A percentile compares a stretch with the other conserved stretches of the same genome.
phyloP scores from a whole-genome alignment of 2,888 invertebrate genomes.

The Diaprepes abbreviatus region DNA sequence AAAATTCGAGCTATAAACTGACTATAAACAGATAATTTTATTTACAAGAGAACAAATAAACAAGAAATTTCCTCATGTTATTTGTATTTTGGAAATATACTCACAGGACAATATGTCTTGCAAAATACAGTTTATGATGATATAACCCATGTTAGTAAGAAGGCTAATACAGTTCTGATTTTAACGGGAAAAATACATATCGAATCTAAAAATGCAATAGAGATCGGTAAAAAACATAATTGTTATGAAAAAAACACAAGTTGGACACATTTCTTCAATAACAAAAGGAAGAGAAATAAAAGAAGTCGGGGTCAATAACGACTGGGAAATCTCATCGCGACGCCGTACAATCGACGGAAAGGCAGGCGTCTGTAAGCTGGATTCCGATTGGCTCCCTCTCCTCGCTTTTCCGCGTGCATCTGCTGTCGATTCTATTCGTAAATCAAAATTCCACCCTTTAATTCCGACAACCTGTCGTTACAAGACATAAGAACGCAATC shows the following conservation, averaged over 20 bases:
- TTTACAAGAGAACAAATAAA: too few relatives aligned
- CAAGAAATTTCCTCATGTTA: too few relatives aligned
- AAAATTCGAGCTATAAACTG: too few relatives aligned
- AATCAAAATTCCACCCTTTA: conserved; percentile 67
- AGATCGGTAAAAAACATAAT: too few relatives aligned
- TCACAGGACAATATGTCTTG: too few relatives aligned
- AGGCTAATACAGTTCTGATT: too few relatives aligned
- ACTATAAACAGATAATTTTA: too few relatives aligned
- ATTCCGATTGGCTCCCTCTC: conserved; percentile 43
- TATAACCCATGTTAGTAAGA: too few relatives aligned
- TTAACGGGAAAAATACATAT: too few relatives aligned
- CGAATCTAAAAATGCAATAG: too few relatives aligned
- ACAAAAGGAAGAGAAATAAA: conserved; percentile 29
- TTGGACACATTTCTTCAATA: conserved; percentile 21
- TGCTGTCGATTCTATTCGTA: conserved; percentile 69
- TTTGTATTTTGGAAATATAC: too few relatives aligned
- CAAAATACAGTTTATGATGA: too few relatives aligned
- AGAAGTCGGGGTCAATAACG: conserved; percentile 43
- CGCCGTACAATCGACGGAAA: conserved; percentile 43
- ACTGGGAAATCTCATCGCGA: conserved; percentile 39
- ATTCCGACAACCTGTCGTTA: conserved; percentile 57
- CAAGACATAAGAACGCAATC: conserved; percentile 55
- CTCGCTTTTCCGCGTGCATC: conserved; percentile 60
- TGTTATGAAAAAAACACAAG: neutral
- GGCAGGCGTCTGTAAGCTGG: conserved; percentile 44